Conservation (phyloP, 2,797 vertebrate genomes). For the Scarus forsteni region DNA sequence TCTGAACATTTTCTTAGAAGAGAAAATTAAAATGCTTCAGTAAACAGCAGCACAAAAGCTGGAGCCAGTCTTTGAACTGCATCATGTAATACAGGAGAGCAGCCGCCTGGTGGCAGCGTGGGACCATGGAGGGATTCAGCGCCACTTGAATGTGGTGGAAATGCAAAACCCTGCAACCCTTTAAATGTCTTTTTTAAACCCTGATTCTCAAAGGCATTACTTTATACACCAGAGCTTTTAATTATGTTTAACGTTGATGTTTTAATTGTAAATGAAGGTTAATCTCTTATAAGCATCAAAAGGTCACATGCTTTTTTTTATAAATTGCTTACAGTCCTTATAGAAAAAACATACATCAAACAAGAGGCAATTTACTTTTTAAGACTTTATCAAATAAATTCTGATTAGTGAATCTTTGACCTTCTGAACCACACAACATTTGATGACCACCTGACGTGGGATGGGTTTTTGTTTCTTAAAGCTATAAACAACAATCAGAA, state of each 20-base stretch:
- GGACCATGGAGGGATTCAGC: not conserved
- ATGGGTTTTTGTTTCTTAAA: not conserved
- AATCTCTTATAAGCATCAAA: not conserved
- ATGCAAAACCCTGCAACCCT: not conserved
- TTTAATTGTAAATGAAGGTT: not conserved
- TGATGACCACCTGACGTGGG: not conserved
- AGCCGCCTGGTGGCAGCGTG: conserved; percentile 68
- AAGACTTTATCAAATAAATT: not conserved
- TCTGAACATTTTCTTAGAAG: not conserved
- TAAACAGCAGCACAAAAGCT: not conserved
- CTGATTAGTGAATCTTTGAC: not conserved
- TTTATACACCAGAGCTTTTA: not conserved
- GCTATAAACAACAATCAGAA: not conserved
- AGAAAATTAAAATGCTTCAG: not conserved
- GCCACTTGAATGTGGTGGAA: not conserved
- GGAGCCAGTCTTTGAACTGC: not conserved
- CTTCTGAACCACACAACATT: not conserved
- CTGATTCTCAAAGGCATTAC: not conserved
- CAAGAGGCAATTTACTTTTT: not conserved
- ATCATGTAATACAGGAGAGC: not conserved
- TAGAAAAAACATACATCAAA: not conserved
- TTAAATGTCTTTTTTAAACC: too few relatives aligned
- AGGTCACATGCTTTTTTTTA: not conserved
- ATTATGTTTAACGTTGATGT: not conserved
- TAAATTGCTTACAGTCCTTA: not conserved